Evolutionary conservation across 2,113 vertebrate species (phyloP).

Genomic region (Ammospiza nelsoni): DNA sequence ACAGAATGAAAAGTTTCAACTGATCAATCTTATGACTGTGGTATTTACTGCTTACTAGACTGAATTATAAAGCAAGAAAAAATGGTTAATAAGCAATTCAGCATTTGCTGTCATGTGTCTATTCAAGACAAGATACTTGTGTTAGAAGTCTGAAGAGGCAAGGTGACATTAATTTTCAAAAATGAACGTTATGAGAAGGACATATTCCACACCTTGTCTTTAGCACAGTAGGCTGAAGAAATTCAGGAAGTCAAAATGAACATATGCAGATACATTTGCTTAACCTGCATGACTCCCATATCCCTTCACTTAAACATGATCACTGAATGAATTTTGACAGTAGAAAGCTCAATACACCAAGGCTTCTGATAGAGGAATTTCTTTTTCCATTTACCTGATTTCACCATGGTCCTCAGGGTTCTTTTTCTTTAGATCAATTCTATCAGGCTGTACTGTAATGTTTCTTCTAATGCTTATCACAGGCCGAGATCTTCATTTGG

Average conservation of each 20-base stretch:
- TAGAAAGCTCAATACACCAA: background rate
- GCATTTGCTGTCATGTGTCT: background rate
- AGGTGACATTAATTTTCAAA: background rate
- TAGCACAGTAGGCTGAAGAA: background rate
- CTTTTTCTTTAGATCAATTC: constrained; percentile 79
- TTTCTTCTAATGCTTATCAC: constrained; percentile 86
- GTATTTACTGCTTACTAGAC: background rate
- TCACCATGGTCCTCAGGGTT: constrained; percentile 76
- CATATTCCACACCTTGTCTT: background rate
- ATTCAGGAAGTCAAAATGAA: background rate
- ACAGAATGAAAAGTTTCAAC: background rate
- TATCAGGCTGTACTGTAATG: constrained; percentile 81
- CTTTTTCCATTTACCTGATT: constrained; percentile 80
- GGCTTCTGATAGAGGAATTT: background rate
- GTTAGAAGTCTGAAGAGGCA: background rate
- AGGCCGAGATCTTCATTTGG: constrained; percentile 83
- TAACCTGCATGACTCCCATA: background rate
- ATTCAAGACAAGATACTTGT: background rate
- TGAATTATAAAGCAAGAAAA: background rate
- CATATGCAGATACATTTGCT: background rate
- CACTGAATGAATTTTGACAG: background rate
- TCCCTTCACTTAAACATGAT: background rate
- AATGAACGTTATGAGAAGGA: background rate
- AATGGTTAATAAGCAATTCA: background rate
- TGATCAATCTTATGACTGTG: background rate